Evolutionary conservation across 2,113 vertebrate genomes (phyloP), one percentile per base, ranked within the genome.

Genomic region (Lamprotornis superbus): DNA sequence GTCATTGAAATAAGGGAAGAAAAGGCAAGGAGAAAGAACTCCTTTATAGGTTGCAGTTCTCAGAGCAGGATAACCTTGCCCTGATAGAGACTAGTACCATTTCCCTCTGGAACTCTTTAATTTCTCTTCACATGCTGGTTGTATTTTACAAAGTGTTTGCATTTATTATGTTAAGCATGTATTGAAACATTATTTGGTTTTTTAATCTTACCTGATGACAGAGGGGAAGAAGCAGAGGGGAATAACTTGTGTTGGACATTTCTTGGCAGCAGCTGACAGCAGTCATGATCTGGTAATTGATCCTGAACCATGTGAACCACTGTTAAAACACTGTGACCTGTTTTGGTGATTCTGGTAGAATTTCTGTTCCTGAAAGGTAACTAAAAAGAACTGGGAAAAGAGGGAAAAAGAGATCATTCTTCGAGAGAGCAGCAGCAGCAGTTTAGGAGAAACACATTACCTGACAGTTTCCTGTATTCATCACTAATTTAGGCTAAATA

Each of bases 401-500:
- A 46, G 27, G 19, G 17, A 4, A 40, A 42, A 90, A 59, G 21
- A 6, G n/a, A 20, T 17, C 10, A 61, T 94, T 93, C 65, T 85
- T 93, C 85, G 89, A 57, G 67, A 68, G 12, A 61, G 28, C 24
- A 91, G 8, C 24, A 91, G 8, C 24, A 60, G 37, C 53, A 60
- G 47, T 83, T 90, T 68, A 77, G 15, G 67, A 82, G 86, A 75
- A 87, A 83, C 47, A 39, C 22, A 67, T 95, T 92, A 92, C 74
- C 64, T 81, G 27, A 23, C 64, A 57, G 23, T 95, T 93, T 92
- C 80, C 81, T 87, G 21, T 74, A 37, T 35, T 79, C 0, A 0
- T 56, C 74, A 35, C 86, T 95, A 95, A 97, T 95, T 94, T 81
- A 93, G 69, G 63, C 44, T 96, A 93, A 95, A 79, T 83, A 50